These are phyloP conservation scores for Emydura subglobosa DNA, from an alignment of 2,113 vertebrate species.

Conservation along the genomic window DNA sequence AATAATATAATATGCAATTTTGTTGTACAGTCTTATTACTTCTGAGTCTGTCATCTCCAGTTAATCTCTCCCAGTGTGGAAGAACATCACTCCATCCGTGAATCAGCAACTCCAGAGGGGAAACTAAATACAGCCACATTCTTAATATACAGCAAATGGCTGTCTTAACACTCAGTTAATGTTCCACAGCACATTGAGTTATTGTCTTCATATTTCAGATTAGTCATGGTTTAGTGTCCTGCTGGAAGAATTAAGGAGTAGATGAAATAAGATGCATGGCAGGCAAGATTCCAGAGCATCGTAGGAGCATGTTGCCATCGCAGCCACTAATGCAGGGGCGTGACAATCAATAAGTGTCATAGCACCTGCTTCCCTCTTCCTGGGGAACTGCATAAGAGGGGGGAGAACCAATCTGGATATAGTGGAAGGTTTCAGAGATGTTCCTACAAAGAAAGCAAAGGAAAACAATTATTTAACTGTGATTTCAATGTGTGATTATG, in stretches of 20 bases:
- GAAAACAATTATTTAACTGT: neutral
- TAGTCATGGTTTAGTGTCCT: slow-evolving; percentile 73
- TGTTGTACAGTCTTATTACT: slow-evolving; percentile 71
- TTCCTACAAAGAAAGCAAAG: slow-evolving; percentile 32
- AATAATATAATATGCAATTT: slow-evolving; percentile 68
- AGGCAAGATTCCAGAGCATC: slow-evolving; percentile 59
- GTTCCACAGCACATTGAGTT: slow-evolving; percentile 70
- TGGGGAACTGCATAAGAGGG: neutral
- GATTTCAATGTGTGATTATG: neutral
- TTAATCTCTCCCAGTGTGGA: slow-evolving; percentile 66
- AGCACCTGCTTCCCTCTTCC: neutral
- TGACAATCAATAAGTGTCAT: slow-evolving; percentile 37
- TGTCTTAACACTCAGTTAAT: slow-evolving; percentile 71
- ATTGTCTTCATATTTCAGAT: slow-evolving; percentile 73
- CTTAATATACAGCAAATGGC: slow-evolving; percentile 69
- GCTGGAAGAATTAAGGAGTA: slow-evolving; percentile 72
- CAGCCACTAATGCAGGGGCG: neutral
- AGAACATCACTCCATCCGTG: slow-evolving; percentile 76
- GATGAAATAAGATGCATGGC: slow-evolving; percentile 59
- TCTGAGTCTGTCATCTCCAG: too few species aligned
- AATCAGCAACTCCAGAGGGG: slow-evolving; percentile 72
- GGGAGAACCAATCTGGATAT: neutral
- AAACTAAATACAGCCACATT: slow-evolving; percentile 59
- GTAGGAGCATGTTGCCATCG: slow-evolving; percentile 16
- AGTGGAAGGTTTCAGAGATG: neutral